These are phyloP conservation scores for Psettodes erumei DNA, from an alignment of 2,113 vertebrate genomes.

Conservation along the genomic window DNA sequence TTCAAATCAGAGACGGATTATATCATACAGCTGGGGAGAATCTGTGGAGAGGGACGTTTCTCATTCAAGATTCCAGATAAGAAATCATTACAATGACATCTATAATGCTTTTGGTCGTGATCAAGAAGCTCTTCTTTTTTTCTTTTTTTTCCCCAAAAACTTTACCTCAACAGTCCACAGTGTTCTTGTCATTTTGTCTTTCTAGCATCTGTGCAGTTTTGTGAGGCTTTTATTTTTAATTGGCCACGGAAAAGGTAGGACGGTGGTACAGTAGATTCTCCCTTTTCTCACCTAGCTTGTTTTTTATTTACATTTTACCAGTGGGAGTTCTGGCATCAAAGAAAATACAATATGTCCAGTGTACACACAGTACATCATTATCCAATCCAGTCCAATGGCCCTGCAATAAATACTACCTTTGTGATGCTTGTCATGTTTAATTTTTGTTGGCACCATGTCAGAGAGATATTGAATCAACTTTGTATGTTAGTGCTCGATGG, in stretches of 20 bases:
- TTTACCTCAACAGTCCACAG: neutral
- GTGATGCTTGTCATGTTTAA: neutral
- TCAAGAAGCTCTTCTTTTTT: neutral
- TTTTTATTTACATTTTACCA: conserved; percentile 28
- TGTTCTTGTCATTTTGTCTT: conserved; percentile 23
- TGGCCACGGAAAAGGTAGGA: neutral
- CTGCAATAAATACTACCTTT: conserved; percentile 16
- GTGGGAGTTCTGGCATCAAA: conserved; percentile 24
- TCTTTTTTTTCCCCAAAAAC: neutral
- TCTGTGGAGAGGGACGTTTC: conserved; percentile 43
- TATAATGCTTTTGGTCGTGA: conserved; percentile 20
- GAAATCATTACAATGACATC: conserved; percentile 27
- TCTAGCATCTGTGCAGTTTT: neutral
- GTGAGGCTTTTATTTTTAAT: conserved; percentile 4
- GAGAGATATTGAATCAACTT: neutral
- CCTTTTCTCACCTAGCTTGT: neutral
- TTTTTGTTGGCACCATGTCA: neutral
- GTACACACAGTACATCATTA: conserved; percentile 1
- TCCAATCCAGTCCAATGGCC: neutral
- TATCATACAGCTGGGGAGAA: conserved; percentile 56
- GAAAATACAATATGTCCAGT: conserved; percentile 35
- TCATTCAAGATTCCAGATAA: conserved; percentile 35
- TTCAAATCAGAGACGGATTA: conserved; percentile 66
- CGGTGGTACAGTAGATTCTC: neutral
- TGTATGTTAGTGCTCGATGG: neutral